Evolutionary conservation across 2,888 invertebrate species (phyloP), one percentile per base, ranked within the genome.

Genomic region (Alloplasta piceator): DNA sequence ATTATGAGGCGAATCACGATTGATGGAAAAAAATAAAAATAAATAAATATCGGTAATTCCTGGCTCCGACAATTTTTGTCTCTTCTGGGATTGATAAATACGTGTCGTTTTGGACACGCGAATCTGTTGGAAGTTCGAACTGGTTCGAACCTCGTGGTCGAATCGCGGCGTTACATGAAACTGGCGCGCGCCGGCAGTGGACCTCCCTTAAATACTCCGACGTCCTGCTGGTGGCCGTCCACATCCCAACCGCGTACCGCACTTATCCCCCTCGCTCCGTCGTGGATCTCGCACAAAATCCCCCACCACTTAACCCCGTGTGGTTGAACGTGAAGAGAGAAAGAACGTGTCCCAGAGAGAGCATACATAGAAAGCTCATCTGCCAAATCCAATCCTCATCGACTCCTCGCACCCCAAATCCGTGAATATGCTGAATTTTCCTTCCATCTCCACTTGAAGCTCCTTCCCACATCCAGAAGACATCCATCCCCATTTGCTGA

Each of bases 141-240:
- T n/a, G 64, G 78, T 82, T 67, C 74, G 75, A 73, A 75, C 74
- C 83, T 81, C 79, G 82, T 83, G 82, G 80, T 79, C 80, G 83
- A 78, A 83, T 79, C 78, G 82, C 81, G 74, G 67, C 71, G 74
- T 76, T 78, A 56, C 56, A 68, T 26, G 66, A 75, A 88, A 89
- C 89, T 89, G 89, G 88, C 89, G 88, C 89, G 89, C 86, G 85
- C 83, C 87, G 87, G 72, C 85, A 86, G 86, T 84, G 87, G 86
- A 86, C 87, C 88, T 87, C 90, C 90, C 89, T 90, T 90, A 90
- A 90, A 90, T 89, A 90, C 89, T 86, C 85, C 67, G 72, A 83
- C 80, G 83, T 83, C 84, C 85, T 84, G 84, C 84, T 84, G 85
- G 82, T 79, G 79, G 82, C 83, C 86, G 88, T 88, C 89, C 88